These are phyloP conservation scores for Bilobella aurantiaca DNA, from an alignment of 1,140 invertebrate genomes.

Conservation along the genomic window DNA sequence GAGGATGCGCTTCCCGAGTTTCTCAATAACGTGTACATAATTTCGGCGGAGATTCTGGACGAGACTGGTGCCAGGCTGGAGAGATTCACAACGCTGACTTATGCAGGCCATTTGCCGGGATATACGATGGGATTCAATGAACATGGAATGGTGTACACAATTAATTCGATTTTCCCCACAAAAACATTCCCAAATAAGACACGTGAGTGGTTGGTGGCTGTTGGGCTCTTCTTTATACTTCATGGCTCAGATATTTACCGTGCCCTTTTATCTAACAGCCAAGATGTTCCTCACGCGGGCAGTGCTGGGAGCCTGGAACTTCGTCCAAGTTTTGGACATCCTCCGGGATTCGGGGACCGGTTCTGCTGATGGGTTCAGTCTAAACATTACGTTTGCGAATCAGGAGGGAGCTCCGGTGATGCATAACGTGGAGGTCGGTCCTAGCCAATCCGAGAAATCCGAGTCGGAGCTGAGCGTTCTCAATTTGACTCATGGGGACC, in stretches of 20 bases:
- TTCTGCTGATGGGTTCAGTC: constrained; percentile 65
- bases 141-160: constrained; percentile 66
- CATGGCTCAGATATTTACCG: background rate
- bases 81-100: constrained; percentile 68
- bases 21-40: constrained; percentile 68
- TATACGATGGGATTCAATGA: constrained; percentile 79
- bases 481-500: background rate
- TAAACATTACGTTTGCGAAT: constrained; percentile 67
- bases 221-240: no score
- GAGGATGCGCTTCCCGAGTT: constrained; percentile 67
- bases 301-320: constrained; percentile 56
- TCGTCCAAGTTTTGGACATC: constrained; percentile 55
- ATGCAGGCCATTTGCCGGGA: constrained; percentile 75
- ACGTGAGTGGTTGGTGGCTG: constrained; percentile 45
- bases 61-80: constrained; percentile 42
- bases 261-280: constrained; percentile 44
- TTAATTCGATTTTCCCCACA: constrained; percentile 67
- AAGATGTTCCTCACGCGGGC: constrained; percentile 66
- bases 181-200: constrained; percentile 59
- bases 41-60: constrained; percentile 57
- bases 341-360: constrained; percentile 62
- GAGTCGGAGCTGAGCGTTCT: constrained; percentile 43
- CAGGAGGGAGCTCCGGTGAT: constrained; percentile 50
- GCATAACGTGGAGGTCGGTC: constrained; percentile 68
- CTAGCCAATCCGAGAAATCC: constrained; percentile 36